Conservation (phyloP, 2,797 vertebrate species). For the Helicolenus hilgendorfi region DNA sequence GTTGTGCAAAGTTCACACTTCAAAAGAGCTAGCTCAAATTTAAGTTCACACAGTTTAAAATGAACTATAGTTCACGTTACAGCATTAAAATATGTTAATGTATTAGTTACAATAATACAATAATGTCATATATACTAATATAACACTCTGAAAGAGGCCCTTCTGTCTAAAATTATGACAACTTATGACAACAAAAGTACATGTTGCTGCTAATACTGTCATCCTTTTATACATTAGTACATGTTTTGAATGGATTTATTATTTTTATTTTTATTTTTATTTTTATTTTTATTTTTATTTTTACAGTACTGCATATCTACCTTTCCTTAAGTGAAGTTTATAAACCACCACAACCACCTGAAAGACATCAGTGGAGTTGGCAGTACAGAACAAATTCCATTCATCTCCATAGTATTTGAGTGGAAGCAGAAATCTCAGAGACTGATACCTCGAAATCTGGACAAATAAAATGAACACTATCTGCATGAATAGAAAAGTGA, state of each 20-base stretch:
- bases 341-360: not conserved
- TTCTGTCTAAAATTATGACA: not conserved
- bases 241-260: not conserved
- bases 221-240: not conserved
- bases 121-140: not conserved
- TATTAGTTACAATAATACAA: not conserved
- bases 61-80: too few relatives aligned
- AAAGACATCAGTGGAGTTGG: not conserved
- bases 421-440: not conserved
- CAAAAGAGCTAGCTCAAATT: too few relatives aligned
- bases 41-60: too few relatives aligned
- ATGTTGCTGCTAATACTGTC: not conserved
- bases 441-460: not conserved
- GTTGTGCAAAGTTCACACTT: too few relatives aligned
- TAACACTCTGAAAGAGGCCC: not conserved
- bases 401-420: not conserved
- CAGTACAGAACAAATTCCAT: not conserved
- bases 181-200: not conserved
- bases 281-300: not conserved
- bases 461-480: not conserved
- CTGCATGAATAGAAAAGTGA: not conserved
- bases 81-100: not conserved
- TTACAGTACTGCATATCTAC: not conserved
- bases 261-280: not conserved
- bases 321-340: not conserved